phyloP scores from a whole-genome alignment of 2,113 vertebrate species.

The Cephalophus harveyi region DNA sequence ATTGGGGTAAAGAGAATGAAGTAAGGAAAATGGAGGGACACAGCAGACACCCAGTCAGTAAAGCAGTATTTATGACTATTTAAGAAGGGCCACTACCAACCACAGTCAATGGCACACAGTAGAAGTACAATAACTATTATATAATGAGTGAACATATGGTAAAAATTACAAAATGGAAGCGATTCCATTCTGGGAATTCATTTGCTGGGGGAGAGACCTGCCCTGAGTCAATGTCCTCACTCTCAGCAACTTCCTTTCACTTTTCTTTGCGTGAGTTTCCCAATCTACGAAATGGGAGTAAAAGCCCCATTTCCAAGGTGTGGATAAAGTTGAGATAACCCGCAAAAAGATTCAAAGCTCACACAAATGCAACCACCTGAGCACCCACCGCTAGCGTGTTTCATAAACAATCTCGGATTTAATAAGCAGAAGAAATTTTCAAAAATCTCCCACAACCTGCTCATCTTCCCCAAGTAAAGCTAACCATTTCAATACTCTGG shows the following conservation, averaged over 20 bases:
- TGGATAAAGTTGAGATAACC: not conserved
- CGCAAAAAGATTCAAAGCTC: not conserved
- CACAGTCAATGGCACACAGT: not conserved
- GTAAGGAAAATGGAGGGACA: not conserved
- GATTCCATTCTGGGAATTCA: not conserved
- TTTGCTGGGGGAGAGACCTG: not conserved
- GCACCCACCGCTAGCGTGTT: not conserved
- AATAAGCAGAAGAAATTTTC: not conserved
- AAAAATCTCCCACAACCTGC: not conserved
- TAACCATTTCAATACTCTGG: not conserved
- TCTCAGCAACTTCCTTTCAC: not conserved
- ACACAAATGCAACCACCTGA: not conserved
- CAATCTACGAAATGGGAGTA: not conserved
- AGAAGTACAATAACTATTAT: not conserved
- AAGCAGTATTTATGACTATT: not conserved
- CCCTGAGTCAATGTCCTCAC: not conserved
- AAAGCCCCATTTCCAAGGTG: not conserved
- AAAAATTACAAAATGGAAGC: slow-evolving; percentile 5
- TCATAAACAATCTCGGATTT: not conserved
- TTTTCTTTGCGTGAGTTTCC: not conserved
- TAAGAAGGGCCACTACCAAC: not conserved
- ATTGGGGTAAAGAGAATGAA: not conserved
- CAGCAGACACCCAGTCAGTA: not conserved
- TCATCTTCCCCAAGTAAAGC: not conserved
- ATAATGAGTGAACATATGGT: not conserved